phyloP scores from a whole-genome alignment of 2,797 vertebrate species.

The Podarcis lilfordi region DNA sequence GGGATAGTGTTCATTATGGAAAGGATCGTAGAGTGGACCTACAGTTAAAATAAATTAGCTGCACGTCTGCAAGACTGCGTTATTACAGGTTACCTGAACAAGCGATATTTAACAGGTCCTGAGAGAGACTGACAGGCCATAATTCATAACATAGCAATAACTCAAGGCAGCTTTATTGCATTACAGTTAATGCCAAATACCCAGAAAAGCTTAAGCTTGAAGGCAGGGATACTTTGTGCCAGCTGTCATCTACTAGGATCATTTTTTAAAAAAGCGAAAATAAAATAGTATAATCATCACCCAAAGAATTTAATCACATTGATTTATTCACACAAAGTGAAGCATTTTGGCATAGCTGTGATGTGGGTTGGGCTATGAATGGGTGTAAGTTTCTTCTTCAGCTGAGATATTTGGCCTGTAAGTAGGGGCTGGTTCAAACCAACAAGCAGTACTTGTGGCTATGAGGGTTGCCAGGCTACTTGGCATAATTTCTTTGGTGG shows the following conservation, averaged over 20 bases:
- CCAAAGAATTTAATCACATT: background rate
- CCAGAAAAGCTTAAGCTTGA: background rate
- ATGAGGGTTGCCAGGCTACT: background rate
- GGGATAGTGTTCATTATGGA: too few species aligned
- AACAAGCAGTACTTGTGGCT: background rate
- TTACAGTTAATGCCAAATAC: background rate
- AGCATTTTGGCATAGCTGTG: background rate
- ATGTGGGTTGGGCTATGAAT: background rate
- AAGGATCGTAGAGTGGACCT: background rate
- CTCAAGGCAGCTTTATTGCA: background rate
- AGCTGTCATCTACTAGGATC: background rate
- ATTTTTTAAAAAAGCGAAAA: background rate
- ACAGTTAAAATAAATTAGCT: background rate
- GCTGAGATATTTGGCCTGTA: background rate
- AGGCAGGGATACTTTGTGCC: background rate
- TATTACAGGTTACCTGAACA: too few species aligned
- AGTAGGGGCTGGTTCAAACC: background rate
- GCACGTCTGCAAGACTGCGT: background rate
- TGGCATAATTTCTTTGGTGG: background rate
- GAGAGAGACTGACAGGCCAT: background rate
- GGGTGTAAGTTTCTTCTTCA: background rate
- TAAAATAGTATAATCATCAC: background rate
- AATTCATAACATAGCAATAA: slow-evolving; percentile 2
- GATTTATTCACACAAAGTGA: background rate
- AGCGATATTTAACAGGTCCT: too few species aligned